Conservation (phyloP, 2,888 invertebrate genomes). For the Bursaphelenchus okinawaensis region DNA sequence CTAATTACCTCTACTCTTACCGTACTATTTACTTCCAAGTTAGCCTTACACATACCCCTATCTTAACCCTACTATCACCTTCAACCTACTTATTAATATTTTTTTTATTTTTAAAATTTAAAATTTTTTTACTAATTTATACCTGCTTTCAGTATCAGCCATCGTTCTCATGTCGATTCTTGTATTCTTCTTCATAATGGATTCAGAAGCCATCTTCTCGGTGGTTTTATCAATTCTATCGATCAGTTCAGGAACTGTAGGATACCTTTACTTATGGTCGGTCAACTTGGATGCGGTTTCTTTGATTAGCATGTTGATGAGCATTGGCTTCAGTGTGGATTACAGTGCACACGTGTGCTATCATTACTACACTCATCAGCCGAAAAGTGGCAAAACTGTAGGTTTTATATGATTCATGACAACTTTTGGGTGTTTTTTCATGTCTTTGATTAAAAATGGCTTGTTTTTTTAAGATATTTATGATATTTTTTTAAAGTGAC, state of each 20-base stretch:
- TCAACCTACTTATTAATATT: constrained; percentile 2
- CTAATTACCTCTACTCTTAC: too few species aligned
- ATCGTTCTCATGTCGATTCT: constrained; percentile 51
- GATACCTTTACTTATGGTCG: constrained; percentile 51
- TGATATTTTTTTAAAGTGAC: too few species aligned
- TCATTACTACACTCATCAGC: constrained; percentile 50
- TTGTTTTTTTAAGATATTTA: too few species aligned
- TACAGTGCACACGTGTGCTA: constrained; percentile 53
- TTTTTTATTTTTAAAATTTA: not conserved
- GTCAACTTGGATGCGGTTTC: constrained; percentile 54
- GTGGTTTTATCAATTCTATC: constrained; percentile 52
- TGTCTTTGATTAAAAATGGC: too few species aligned
- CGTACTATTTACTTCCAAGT: too few species aligned
- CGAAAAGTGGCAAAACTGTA: not conserved
- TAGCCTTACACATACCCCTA: too few species aligned
- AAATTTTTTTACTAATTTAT: not conserved
- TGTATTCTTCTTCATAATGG: constrained; percentile 49
- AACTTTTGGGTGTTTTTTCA: not conserved
- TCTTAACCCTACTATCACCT: too few species aligned
- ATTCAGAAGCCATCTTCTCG: constrained; percentile 50
- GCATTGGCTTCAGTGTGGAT: constrained; percentile 53
- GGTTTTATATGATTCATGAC: not conserved
- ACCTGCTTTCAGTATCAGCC: constrained; percentile 40
- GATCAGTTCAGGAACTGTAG: constrained; percentile 48
- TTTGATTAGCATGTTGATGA: constrained; percentile 52